These are phyloP conservation scores for Nephotettix cincticeps DNA, from an alignment of 1,140 invertebrate species.

Conservation along the genomic window DNA sequence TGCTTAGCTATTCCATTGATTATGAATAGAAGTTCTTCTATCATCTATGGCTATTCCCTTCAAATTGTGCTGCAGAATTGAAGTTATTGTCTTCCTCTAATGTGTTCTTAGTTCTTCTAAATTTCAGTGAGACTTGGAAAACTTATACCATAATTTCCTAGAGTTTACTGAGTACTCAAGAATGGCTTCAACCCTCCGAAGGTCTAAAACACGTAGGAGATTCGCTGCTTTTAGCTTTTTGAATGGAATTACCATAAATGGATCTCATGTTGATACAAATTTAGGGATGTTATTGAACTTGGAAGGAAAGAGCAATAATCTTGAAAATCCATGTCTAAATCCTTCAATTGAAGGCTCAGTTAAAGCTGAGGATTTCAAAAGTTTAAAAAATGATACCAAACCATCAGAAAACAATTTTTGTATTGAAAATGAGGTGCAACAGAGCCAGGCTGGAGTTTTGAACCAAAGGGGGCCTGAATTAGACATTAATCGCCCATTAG, in stretches of 20 bases:
- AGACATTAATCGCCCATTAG: constrained; percentile 30
- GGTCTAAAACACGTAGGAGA: constrained; percentile 55
- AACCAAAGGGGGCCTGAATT: neutral
- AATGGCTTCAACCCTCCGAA: neutral
- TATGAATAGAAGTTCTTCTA: too few relatives aligned
- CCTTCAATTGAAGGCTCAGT: neutral
- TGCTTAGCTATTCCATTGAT: too few relatives aligned
- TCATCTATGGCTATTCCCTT: too few relatives aligned
- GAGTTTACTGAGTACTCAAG: too few relatives aligned
- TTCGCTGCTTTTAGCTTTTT: constrained; percentile 88
- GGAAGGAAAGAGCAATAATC: constrained; percentile 38
- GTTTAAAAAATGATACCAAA: neutral
- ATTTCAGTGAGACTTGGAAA: too few relatives aligned
- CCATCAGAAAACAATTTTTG: neutral
- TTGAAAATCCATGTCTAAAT: constrained; percentile 2
- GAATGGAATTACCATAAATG: constrained; percentile 92
- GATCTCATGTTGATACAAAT: constrained; percentile 82
- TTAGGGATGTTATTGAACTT: constrained; percentile 50
- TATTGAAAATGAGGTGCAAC: neutral
- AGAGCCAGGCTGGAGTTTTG: neutral
- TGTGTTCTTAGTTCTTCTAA: too few relatives aligned
- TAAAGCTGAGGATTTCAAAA: neutral
- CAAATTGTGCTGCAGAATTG: too few relatives aligned
- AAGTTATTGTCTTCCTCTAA: too few relatives aligned
- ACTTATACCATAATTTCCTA: too few relatives aligned